Evolutionary conservation across 1,140 invertebrate genomes (phyloP).

Genomic region (Tetramorium parvispinum): DNA sequence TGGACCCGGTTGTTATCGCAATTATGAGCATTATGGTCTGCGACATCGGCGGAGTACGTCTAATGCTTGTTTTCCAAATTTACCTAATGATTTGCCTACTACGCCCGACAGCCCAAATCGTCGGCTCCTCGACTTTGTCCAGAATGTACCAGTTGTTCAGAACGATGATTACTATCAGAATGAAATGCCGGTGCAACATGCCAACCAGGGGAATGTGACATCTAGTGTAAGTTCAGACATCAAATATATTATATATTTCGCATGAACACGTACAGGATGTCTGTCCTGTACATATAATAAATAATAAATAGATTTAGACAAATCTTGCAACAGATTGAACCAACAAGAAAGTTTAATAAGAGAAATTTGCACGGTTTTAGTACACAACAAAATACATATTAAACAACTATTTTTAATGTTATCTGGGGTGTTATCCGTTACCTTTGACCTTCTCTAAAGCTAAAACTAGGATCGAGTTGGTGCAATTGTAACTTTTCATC

Average conservation of each 20-base stretch:
- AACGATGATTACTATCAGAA: conserved; percentile 84
- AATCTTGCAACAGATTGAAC: no score
- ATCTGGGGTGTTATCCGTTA: no score
- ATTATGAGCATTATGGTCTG: conserved; percentile 91
- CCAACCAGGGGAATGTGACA: conserved; percentile 82
- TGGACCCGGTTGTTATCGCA: conserved; percentile 93
- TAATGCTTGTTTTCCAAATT: conserved; percentile 87
- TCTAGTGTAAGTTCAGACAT: conserved; percentile 81
- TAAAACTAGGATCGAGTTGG: no score
- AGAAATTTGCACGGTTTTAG: no score
- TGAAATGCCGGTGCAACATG: conserved; percentile 80
- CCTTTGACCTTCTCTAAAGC: no score
- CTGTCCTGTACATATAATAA: no score
- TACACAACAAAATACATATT: no score
- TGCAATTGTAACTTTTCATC: no score
- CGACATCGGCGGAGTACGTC: conserved; percentile 88
- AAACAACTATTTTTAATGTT: no score
- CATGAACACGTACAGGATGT: not conserved
- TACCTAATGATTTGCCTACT: conserved; percentile 85
- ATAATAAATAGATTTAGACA: no score
- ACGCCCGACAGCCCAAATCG: conserved; percentile 85
- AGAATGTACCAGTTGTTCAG: conserved; percentile 83
- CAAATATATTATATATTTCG: not conserved
- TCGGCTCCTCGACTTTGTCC: conserved; percentile 84
- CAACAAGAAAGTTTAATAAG: no score